Base-by-base conservation (phyloP, 2,888 invertebrate species). In the Sacculina carcini region DNA sequence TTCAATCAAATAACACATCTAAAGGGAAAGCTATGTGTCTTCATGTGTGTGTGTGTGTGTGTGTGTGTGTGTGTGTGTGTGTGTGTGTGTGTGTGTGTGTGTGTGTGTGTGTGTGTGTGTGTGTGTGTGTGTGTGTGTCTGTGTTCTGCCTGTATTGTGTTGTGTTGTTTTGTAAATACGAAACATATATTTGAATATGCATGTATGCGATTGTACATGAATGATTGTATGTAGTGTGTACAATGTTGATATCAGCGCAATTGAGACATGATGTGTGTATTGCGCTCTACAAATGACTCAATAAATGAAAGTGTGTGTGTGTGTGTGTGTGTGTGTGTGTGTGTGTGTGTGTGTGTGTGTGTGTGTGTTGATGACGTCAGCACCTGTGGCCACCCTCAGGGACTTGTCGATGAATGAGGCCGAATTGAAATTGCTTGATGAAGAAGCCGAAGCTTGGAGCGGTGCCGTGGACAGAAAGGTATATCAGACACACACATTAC, bases 401-500 rank as follows among this genome's bases (percentile, higher is more conserved):
- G 51, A 54, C 44, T n/a, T n/a, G n/a, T 53, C 53, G 6, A 55
- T 53, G 36, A 53, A 54, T n/a, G 56, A 56, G 39, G 78, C 82
- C 0, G 71, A 73, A 49, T 68, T 90, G 51, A 82, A 83, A 7
- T 70, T 92, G 39, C 79, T 79, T 6, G 77, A 79, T 38, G 74
- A 75, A 23, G 92, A 94, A 63, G 80, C 86, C 0, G 92, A 94
- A 62, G 85, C 86, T 0, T 94, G 92, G 92, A 84, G 84, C 16
- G 80, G 84, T 0, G 79, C 82, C 21, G 84, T 86, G 48, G 83
- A 86, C 23, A 83, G 84, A 59, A 86, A 85, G 62, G 67, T 70
- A 56, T 51, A 50, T 50, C 36, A 3, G 19, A 34, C 14, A 32
- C 32, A 23, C 48, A 46, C 49, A 19, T 28, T n/a, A n/a, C n/a